phyloP scores from a whole-genome alignment of 2,797 vertebrate species.

The Enteromius thamalakanensis region DNA sequence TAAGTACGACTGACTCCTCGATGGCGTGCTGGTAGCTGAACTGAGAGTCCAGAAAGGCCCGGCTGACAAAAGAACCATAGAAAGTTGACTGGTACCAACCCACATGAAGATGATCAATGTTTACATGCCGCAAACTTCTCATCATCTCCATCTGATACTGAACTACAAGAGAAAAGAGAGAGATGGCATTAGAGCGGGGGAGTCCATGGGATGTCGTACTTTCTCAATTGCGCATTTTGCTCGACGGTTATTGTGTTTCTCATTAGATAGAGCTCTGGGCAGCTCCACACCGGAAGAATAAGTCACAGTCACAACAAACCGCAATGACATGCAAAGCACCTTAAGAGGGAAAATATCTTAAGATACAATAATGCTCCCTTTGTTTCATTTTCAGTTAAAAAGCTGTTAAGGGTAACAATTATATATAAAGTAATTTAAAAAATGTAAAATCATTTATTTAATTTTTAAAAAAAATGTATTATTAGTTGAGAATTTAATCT shows the following conservation, averaged over 20 bases:
- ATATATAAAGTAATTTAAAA: no score
- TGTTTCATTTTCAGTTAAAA: not conserved
- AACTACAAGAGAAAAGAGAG: slow-evolving; percentile 75
- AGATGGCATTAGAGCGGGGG: no score
- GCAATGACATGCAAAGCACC: no score
- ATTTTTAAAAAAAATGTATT: no score
- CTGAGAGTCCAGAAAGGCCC: slow-evolving; percentile 96
- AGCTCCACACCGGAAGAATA: slow-evolving; percentile 2
- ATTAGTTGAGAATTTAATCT: no score
- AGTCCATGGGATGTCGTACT: not conserved
- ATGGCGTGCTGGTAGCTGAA: slow-evolving; percentile 99
- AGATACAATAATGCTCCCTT: not conserved
- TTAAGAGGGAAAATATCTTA: not conserved
- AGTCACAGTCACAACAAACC: not conserved
- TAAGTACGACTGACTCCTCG: slow-evolving; percentile 96
- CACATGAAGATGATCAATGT: slow-evolving; percentile 98
- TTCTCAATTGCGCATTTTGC: not conserved
- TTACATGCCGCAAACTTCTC: slow-evolving; percentile 96
- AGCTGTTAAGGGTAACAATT: not conserved
- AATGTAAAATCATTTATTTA: no score
- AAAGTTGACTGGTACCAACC: slow-evolving; percentile 99
- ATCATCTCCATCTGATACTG: slow-evolving; percentile 99
- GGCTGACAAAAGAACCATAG: slow-evolving; percentile 97
- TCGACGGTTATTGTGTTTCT: not conserved
- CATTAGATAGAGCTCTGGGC: not conserved